Conservation (phyloP, 2,797 vertebrate species). For the Acipenser oxyrinchus region DNA sequence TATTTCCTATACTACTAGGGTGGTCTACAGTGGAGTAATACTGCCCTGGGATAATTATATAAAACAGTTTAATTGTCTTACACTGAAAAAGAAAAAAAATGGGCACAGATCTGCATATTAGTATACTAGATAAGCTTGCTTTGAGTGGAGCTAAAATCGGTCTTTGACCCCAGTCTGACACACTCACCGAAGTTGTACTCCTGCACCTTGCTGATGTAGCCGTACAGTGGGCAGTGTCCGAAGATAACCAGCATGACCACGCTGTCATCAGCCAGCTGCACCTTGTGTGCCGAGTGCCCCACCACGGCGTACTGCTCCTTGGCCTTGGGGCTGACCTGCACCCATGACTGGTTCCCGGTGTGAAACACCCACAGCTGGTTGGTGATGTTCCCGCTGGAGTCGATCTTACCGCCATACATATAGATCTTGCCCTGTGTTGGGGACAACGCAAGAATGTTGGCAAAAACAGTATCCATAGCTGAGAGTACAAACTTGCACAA, state of each 20-base stretch:
- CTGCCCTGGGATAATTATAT: no score
- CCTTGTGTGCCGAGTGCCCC: conserved; percentile 85
- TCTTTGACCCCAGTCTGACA: background rate
- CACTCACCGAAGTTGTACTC: conserved; percentile 80
- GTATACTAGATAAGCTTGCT: no score
- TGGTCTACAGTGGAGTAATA: no score
- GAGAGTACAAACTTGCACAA: no score
- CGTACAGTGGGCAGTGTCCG: conserved; percentile 90
- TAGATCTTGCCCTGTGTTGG: conserved; percentile 77
- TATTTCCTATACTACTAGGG: no score
- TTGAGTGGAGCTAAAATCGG: no score
- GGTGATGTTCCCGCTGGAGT: conserved; percentile 85
- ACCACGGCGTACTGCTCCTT: conserved; percentile 93
- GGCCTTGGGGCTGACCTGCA: conserved; percentile 50
- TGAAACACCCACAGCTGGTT: conserved; percentile 89
- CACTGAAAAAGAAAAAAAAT: no score
- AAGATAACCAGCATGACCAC: conserved; percentile 86
- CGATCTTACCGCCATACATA: conserved; percentile 96
- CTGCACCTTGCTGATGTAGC: conserved; percentile 89
- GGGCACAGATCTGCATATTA: no score
- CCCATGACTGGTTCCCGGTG: conserved; percentile 80
- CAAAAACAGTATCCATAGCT: no score
- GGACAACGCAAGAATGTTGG: background rate
- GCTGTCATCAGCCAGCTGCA: conserved; percentile 52
- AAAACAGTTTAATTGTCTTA: no score